Evolutionary conservation across 2,888 invertebrate species (phyloP).

Genomic region (Drosophila putrida): DNA sequence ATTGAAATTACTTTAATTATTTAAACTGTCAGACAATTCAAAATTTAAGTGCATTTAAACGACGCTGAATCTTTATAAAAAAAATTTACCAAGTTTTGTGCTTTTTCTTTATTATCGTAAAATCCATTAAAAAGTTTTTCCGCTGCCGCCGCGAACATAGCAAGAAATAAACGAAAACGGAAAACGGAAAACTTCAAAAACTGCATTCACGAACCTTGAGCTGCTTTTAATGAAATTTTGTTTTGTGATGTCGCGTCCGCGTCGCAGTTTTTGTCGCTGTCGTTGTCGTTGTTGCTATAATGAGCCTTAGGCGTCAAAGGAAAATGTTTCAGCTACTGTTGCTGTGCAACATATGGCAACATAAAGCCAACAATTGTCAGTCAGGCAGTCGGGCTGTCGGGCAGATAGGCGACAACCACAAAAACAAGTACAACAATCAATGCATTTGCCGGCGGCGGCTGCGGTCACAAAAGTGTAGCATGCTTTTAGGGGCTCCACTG

Average conservation of each 20-base stretch:
- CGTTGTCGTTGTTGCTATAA: slow-evolving; percentile 41
- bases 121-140: slow-evolving; percentile 76
- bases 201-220: slow-evolving; percentile 76
- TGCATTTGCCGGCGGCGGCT: slow-evolving; percentile 39
- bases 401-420: slow-evolving; percentile 22
- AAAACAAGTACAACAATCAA: slow-evolving; percentile 41
- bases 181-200: slow-evolving; percentile 60
- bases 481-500: slow-evolving; percentile 32
- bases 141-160: slow-evolving; percentile 12
- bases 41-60: slow-evolving; percentile 45
- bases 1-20: not conserved
- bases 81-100: slow-evolving; percentile 21
- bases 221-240: slow-evolving; percentile 76
- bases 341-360: slow-evolving; percentile 71
- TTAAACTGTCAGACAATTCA: slow-evolving; percentile 1
- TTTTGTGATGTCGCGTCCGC: slow-evolving; percentile 27
- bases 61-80: slow-evolving; percentile 26
- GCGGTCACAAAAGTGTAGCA: slow-evolving; percentile 46
- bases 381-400: no score
- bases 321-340: slow-evolving; percentile 28
- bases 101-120: slow-evolving; percentile 47
- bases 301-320: slow-evolving; percentile 69
- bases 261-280: slow-evolving; percentile 15
- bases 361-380: slow-evolving; percentile 29
- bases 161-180: slow-evolving; percentile 15